Conservation (phyloP, 2,113 vertebrate species). For the Verasper variegatus region DNA sequence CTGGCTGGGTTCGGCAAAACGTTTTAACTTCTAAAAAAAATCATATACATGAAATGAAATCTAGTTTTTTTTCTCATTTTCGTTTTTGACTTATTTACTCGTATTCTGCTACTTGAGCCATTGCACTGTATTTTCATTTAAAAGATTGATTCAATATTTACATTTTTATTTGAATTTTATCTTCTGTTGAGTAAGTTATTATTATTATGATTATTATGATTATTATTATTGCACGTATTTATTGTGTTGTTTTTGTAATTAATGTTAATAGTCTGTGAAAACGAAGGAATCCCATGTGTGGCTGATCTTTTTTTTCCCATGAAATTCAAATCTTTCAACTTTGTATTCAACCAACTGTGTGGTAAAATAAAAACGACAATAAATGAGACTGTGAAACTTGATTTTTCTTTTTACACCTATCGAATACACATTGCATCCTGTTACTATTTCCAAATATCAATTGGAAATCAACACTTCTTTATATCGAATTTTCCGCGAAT, state of each 20-base stretch:
- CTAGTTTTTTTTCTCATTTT: slow-evolving; percentile 21
- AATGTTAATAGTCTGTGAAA: slow-evolving; percentile 68
- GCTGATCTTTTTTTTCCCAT: slow-evolving; percentile 62
- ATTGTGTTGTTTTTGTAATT: slow-evolving; percentile 75
- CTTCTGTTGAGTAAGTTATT: slow-evolving; percentile 36
- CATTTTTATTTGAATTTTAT: slow-evolving; percentile 15
- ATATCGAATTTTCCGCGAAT: neutral
- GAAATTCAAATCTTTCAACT: slow-evolving; percentile 72
- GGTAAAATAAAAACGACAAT: slow-evolving; percentile 76
- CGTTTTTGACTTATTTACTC: slow-evolving; percentile 41
- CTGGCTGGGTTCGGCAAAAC: slow-evolving; percentile 30
- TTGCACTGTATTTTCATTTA: slow-evolving; percentile 58
- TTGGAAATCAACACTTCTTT: neutral
- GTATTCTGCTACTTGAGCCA: slow-evolving; percentile 34
- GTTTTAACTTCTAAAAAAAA: slow-evolving; percentile 27
- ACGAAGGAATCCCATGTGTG: slow-evolving; percentile 66
- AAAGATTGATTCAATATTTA: slow-evolving; percentile 40
- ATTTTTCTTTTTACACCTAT: slow-evolving; percentile 3
- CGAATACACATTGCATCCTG: too few relatives aligned
- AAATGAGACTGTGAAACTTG: slow-evolving; percentile 48
- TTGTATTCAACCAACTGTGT: slow-evolving; percentile 80
- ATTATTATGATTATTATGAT: slow-evolving; percentile 53
- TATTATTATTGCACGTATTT: slow-evolving; percentile 76
- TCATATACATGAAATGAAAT: slow-evolving; percentile 16
- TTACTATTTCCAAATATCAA: neutral